These are phyloP conservation scores for Chlorops oryzae DNA, from an alignment of 1,140 invertebrate species.

Conservation along the genomic window DNA sequence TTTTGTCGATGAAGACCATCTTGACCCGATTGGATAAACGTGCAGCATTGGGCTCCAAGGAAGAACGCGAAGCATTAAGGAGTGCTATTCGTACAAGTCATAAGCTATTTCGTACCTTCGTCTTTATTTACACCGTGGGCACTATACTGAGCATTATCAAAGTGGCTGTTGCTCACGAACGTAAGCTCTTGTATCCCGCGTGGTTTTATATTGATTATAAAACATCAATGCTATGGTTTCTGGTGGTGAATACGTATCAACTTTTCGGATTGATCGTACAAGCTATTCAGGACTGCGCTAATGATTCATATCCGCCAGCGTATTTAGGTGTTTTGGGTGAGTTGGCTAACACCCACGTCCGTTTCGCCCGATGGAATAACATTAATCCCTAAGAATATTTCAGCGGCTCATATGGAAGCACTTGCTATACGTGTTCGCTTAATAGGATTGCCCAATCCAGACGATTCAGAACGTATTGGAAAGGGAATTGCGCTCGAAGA, in stretches of 20 bases:
- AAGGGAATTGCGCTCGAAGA: background rate
- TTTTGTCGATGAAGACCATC: conserved; percentile 19
- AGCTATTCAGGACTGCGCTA: conserved; percentile 34
- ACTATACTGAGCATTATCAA: conserved; percentile 28
- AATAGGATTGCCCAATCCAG: conserved; percentile 16
- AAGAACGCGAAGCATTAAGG: conserved; percentile 19
- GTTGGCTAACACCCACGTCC: too few relatives aligned
- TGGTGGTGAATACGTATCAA: conserved; percentile 25
- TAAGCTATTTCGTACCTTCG: conserved; percentile 25
- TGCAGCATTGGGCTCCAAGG: background rate
- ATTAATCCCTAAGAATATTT: too few relatives aligned
- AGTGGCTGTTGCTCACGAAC: conserved; percentile 16
- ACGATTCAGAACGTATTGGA: background rate
- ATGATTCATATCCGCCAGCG: conserved; percentile 38
- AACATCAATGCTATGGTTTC: conserved; percentile 14
- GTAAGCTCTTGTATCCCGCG: conserved; percentile 30
- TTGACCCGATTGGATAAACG: conserved; percentile 21
- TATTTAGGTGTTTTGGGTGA: conserved; percentile 32
- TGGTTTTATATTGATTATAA: conserved; percentile 36
- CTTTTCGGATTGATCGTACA: conserved; percentile 30
- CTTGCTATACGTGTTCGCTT: conserved; percentile 29
- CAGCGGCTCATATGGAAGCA: conserved; percentile 33
- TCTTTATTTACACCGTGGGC: conserved; percentile 29
- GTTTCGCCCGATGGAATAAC: too few relatives aligned
- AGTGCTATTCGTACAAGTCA: conserved; percentile 16